Base-by-base conservation (phyloP, 2,888 invertebrate genomes). In the Phortica okadai region DNA sequence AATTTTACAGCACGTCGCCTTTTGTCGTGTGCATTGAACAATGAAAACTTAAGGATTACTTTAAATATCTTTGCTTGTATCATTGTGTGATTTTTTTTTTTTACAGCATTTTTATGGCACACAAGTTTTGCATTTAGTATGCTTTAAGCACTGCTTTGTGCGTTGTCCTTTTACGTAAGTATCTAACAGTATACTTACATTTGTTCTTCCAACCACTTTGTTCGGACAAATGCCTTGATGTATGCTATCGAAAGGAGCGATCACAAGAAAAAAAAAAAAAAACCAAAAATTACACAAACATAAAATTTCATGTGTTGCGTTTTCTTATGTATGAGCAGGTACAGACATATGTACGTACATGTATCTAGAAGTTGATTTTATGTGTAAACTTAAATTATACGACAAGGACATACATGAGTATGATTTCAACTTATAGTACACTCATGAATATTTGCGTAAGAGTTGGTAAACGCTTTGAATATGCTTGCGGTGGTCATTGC, bases 321-420 rank as follows among this genome's bases (percentile, higher is more conserved):
- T n/a, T 66, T 66, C 66, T 66, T 66, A 16, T n/a, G 33, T 21
- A 33, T 33, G 16, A 56, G n/a, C 56, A 56, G 14, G 16, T 16
- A 56, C 6, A 16, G 56, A 7, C 16, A 56, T 56, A n/a, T 16
- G 7, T 62, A 1, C 10, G 11, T 25, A 25, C 33, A 25, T 10
- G 21, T 21, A 3, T 66, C 4, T 66, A n/a, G 11, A 66, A 6
- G 85, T 83, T 88, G 85, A 85, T 85, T 85, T 88, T 88, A 85
- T 85, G 88, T 86, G 83, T 79, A 88, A 85, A 85, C 87, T 88
- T 88, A 85, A 85, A 85, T 88, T 88, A 88, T 88, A 87, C 88
- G 88, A 85, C 84, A 79, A 84, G 66, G 79, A 78, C 87, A 85
- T 88, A 87, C 85, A 66, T 33, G 10, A n/a, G 44, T 66, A 11